Base-by-base conservation (phyloP, 2,113 vertebrate species). In the Canis aureus region DNA sequence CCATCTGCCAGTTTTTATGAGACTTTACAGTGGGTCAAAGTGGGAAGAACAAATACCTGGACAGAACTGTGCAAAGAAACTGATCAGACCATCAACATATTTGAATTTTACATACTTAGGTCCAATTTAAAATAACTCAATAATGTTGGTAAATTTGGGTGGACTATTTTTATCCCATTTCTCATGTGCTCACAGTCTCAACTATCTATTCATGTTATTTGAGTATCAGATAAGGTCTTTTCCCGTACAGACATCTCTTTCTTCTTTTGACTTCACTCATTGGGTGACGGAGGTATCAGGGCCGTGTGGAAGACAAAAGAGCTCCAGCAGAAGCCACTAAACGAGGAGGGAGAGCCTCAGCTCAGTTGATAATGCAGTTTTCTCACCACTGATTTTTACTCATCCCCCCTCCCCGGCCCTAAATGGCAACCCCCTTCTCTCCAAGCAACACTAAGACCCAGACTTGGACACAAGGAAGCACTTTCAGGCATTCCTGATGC, bases 401-500 rank as follows among this genome's bases (percentile, higher is more conserved):
- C 80, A 84, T 80, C 83, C 94, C 94, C 23, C 32, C 11, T 11
- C 82, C 59, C 90, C 9, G 76, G 38, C 59, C 73, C 62, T 60
- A 62, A 53, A 43, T 25, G 53, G 64, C 71, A 35, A 17, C n/a
- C 35, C 32, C 5, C 19, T 49, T 67, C 22, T 87, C 38, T 59
- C 8, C 84, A 38, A 81, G 76, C 59, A 90, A 60, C 59, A 81
- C 90, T 59, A 51, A 81, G 19, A 84, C 74, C 59, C 62, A 53
- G 43, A 43, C 38, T 10, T 2, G 11, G 89, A 95, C 96, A 97
- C 93, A 95, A 97, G 97, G 97, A 97, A 98, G 84, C 92, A 97
- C 90, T 98, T 98, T 97, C 3, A 92, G 95, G 84, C 94, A 96
- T 97, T 97, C 88, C 90, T 94, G 64, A 87, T 8, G 59, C 64